These are phyloP conservation scores for Ligdia adustata DNA, from an alignment of 2,888 invertebrate genomes.

Conservation along the genomic window DNA sequence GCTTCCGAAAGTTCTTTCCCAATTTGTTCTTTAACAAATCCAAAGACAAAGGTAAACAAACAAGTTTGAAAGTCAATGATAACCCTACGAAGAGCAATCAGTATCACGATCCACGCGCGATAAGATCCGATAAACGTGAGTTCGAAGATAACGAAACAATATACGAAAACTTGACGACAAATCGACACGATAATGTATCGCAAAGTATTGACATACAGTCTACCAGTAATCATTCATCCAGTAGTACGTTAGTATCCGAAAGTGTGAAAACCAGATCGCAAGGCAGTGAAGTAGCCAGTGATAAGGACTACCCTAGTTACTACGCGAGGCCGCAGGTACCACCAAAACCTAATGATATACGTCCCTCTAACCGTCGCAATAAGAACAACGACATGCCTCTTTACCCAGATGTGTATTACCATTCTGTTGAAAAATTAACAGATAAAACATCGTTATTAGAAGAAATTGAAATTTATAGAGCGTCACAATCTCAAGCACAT, in stretches of 20 bases:
- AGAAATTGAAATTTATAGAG: slow-evolving; percentile 65
- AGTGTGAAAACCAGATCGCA: slow-evolving; percentile 49
- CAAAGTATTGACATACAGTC: slow-evolving; percentile 44
- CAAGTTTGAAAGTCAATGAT: slow-evolving; percentile 42
- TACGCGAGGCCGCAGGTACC: slow-evolving; percentile 63
- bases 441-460: slow-evolving; percentile 62
- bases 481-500: slow-evolving; percentile 55
- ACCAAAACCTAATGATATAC: slow-evolving; percentile 56
- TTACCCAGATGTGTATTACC: slow-evolving; percentile 73
- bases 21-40: slow-evolving; percentile 66
- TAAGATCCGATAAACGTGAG: slow-evolving; percentile 51
- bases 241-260: slow-evolving; percentile 72
- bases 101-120: slow-evolving; percentile 62
- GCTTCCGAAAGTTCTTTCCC: slow-evolving; percentile 71
- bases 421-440: slow-evolving; percentile 67
- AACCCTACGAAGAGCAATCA: slow-evolving; percentile 56
- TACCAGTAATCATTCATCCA: slow-evolving; percentile 65
- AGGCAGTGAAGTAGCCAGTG: slow-evolving; percentile 33
- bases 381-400: slow-evolving; percentile 37
- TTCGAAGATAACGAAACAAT: slow-evolving; percentile 59
- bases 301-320: slow-evolving; percentile 41
- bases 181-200: slow-evolving; percentile 46
- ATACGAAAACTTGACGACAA: slow-evolving; percentile 69
- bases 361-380: slow-evolving; percentile 35
- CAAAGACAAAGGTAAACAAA: slow-evolving; percentile 57